phyloP scores from a whole-genome alignment of 1,140 invertebrate genomes.

The Eueides isabella region DNA sequence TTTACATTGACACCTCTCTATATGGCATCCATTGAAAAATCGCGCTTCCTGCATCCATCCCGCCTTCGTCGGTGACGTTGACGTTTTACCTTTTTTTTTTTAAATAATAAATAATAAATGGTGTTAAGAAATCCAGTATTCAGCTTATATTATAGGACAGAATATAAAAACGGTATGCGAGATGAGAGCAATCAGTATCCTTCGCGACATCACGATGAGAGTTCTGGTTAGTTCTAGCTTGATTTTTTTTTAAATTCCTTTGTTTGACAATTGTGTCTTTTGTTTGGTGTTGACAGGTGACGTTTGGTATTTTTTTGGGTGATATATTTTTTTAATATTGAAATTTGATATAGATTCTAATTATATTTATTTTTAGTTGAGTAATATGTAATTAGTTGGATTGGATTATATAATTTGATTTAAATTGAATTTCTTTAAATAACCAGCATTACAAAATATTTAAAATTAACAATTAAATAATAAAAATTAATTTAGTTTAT shows the following conservation, averaged over 20 bases:
- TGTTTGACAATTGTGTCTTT: constrained; percentile 15
- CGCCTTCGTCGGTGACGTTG: constrained; percentile 48
- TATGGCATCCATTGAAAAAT: constrained; percentile 19
- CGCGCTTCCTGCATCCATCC: constrained; percentile 74
- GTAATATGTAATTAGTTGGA: not conserved
- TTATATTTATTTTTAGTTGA: not conserved
- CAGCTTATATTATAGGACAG: constrained; percentile 45
- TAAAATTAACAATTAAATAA: not conserved
- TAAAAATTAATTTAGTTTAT: too few species aligned
- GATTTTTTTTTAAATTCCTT: constrained; percentile 26
- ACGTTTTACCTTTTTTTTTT: constrained; percentile 60
- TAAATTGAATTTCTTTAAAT: not conserved
- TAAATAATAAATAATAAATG: constrained; percentile 29
- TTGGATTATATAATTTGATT: not conserved
- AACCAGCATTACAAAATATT: too few species aligned
- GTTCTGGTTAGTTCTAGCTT: constrained; percentile 65
- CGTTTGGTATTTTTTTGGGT: constrained; percentile 5
- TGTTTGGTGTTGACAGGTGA: constrained; percentile 17
- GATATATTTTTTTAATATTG: not conserved
- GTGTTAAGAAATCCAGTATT: constrained; percentile 46
- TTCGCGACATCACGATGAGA: constrained; percentile 70
- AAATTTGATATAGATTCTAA: not conserved
- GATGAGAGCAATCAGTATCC: constrained; percentile 70
- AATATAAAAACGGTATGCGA: constrained; percentile 66
- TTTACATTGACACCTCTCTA: constrained; percentile 5